These are phyloP conservation scores for Ageneiosus marmoratus DNA, from an alignment of 2,113 vertebrate genomes.

Conservation along the genomic window DNA sequence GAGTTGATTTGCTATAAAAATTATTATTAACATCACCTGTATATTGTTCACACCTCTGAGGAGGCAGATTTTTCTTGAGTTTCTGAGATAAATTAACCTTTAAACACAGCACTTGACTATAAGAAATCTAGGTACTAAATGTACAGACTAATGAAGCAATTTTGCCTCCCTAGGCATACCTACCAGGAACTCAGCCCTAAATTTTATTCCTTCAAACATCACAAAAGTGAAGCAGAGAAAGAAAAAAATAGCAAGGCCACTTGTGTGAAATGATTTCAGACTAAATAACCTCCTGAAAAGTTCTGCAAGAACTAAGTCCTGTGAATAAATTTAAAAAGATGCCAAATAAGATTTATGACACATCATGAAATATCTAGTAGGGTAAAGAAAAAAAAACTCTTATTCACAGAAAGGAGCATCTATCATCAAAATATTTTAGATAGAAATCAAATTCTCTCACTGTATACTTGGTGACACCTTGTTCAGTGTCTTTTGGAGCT, in stretches of 20 bases:
- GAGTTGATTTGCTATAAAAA: neutral
- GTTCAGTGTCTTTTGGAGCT: neutral
- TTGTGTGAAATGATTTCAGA: neutral
- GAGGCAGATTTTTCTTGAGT: neutral
- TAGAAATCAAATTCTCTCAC: neutral
- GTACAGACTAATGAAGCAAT: neutral
- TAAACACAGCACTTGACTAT: neutral
- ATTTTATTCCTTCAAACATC: neutral
- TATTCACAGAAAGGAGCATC: neutral
- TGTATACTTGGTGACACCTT: neutral
- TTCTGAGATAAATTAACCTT: neutral
- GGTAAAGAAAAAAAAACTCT: neutral
- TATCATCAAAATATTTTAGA: neutral
- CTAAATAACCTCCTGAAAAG: neutral
- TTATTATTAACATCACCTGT: neutral
- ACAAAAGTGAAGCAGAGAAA: neutral
- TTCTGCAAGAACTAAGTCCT: neutral
- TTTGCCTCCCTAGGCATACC: neutral
- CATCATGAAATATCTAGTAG: neutral
- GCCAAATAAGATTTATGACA: neutral
- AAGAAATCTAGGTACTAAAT: neutral
- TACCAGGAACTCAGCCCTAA: neutral
- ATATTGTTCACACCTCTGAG: neutral
- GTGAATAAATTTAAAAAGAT: neutral
- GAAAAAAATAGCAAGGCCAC: neutral